Conservation (phyloP, 1,140 invertebrate genomes). For the Drosophila sturtevanti region DNA sequence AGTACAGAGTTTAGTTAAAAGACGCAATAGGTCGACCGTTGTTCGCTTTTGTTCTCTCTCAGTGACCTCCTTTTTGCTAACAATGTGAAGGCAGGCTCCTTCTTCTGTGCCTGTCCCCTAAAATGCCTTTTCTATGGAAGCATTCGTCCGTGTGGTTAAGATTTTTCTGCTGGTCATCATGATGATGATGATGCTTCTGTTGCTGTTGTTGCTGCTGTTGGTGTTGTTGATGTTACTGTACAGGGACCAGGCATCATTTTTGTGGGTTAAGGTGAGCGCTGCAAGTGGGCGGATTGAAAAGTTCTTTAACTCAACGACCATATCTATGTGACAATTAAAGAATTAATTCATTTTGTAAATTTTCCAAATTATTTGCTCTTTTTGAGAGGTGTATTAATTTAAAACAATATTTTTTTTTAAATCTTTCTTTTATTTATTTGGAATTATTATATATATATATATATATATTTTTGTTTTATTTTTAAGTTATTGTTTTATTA, state of each 20-base stretch:
- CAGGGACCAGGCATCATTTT: slow-evolving; percentile 37
- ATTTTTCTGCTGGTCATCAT: slow-evolving; percentile 77
- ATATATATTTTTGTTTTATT: no score
- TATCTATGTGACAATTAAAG: slow-evolving; percentile 46
- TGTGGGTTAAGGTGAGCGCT: slow-evolving; percentile 18
- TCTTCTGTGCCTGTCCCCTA: slow-evolving; percentile 32
- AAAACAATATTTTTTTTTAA: no score
- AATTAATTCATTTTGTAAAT: no score
- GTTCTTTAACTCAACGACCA: no score
- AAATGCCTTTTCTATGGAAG: slow-evolving; percentile 73
- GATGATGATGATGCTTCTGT: slow-evolving; percentile 24
- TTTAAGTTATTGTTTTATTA: no score
- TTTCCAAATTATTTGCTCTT: no score
- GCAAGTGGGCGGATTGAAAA: slow-evolving; percentile 47
- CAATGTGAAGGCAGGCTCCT: slow-evolving; percentile 63
- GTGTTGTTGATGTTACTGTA: not conserved
- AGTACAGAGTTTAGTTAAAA: slow-evolving; percentile 50
- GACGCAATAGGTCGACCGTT: slow-evolving; percentile 42
- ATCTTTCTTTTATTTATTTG: no score
- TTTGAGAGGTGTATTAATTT: no score
- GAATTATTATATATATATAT: no score
- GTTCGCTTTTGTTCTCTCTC: slow-evolving; percentile 67
- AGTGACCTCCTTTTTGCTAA: slow-evolving; percentile 61
- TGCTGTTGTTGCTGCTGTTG: not conserved
- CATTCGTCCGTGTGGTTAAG: slow-evolving; percentile 74